These are phyloP conservation scores for Cantharis flavilabris DNA, from an alignment of 2,888 invertebrate species.

Conservation along the genomic window DNA sequence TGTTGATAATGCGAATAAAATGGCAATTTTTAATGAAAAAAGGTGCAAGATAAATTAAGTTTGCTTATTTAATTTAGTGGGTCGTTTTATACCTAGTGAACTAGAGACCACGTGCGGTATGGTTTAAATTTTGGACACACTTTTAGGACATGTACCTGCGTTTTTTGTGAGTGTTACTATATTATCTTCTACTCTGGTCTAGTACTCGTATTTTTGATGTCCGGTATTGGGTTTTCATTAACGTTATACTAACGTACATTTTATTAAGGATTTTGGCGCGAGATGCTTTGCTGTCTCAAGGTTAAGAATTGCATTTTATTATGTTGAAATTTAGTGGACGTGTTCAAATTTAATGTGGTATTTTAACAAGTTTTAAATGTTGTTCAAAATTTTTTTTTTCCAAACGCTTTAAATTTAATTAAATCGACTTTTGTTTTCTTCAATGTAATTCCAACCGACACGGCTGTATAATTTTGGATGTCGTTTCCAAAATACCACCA, in stretches of 20 bases:
- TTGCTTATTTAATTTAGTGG: conserved; percentile 20
- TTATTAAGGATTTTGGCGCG: conserved; percentile 20
- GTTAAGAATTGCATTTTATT: conserved; percentile 23
- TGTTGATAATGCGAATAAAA: neutral
- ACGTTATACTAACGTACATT: conserved; percentile 15
- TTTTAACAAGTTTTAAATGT: conserved; percentile 25
- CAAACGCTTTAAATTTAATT: conserved; percentile 2
- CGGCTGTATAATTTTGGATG: neutral
- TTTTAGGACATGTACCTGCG: conserved; percentile 28
- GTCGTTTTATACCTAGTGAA: conserved; percentile 16
- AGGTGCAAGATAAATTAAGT: conserved; percentile 13
- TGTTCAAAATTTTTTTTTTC: conserved; percentile 17
- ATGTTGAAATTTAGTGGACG: conserved; percentile 23
- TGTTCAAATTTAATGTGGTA: conserved; percentile 28
- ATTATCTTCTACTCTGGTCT: conserved; percentile 5
- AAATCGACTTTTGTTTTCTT: neutral
- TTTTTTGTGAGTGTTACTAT: conserved; percentile 22
- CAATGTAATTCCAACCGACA: neutral
- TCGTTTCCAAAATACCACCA: neutral
- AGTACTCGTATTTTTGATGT: conserved; percentile 12
- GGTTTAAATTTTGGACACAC: conserved; percentile 30
- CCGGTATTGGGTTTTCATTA: conserved; percentile 10
- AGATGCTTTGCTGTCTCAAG: conserved; percentile 27
- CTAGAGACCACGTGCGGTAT: conserved; percentile 27
- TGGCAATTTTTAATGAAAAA: neutral